Evolutionary conservation across 2,888 invertebrate genomes (phyloP).

Genomic region (Lithophane socia): DNA sequence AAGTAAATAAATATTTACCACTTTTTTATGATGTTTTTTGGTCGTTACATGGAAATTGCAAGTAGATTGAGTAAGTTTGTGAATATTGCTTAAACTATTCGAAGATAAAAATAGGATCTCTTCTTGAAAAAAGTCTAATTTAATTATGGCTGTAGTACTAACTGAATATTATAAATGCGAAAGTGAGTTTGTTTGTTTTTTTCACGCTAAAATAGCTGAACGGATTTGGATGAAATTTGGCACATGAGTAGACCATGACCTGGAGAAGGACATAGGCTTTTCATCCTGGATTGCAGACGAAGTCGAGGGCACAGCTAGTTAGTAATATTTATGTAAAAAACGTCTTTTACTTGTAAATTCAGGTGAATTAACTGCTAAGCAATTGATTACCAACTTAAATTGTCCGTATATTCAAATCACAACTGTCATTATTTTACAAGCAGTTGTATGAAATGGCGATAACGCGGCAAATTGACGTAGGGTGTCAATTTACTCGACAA

Average conservation of each 20-base stretch:
- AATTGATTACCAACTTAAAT: neutral
- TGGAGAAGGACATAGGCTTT: too few species aligned
- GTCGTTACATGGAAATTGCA: constrained; percentile 21
- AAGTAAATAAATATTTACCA: constrained; percentile 50
- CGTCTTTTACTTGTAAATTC: neutral
- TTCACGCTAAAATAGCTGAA: too few species aligned
- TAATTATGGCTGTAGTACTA: too few species aligned
- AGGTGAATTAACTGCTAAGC: neutral
- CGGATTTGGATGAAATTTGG: too few species aligned
- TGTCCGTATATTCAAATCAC: neutral
- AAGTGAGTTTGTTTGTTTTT: too few species aligned
- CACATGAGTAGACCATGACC: too few species aligned
- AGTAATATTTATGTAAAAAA: neutral
- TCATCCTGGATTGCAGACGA: too few species aligned
- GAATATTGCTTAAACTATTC: neutral
- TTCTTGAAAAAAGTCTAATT: neutral
- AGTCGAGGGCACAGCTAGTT: too few species aligned
- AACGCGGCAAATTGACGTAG: neutral
- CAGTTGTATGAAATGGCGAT: neutral
- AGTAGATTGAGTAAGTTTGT: constrained; percentile 18
- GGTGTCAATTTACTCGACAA: neutral
- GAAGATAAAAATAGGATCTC: neutral
- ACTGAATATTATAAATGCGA: too few species aligned
- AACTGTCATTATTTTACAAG: neutral
- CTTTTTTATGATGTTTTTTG: constrained; percentile 29